Evolutionary conservation across 2,797 vertebrate genomes (phyloP).

Genomic region (Poecilia wingei): DNA sequence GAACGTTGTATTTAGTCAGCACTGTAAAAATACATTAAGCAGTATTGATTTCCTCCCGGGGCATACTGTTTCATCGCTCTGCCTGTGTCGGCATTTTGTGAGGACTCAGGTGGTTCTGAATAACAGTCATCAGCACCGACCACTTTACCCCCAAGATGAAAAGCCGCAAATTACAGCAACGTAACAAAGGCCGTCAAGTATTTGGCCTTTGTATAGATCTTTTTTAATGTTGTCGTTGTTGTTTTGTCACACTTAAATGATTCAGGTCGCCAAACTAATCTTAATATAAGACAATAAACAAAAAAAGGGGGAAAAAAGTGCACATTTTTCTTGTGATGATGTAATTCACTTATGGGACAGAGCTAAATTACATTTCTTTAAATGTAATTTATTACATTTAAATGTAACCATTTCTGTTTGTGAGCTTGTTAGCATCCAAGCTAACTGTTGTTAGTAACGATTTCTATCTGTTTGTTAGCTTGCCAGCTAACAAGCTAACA

Average conservation of each 20-base stretch:
- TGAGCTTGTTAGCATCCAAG: too few species aligned
- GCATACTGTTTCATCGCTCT: slow-evolving; percentile 23
- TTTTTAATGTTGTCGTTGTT: not conserved
- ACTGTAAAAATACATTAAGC: slow-evolving; percentile 36
- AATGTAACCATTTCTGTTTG: too few species aligned
- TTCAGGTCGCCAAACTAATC: not conserved
- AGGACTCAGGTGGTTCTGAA: slow-evolving; percentile 27
- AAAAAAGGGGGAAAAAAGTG: not conserved
- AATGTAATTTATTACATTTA: too few species aligned
- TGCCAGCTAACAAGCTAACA: too few species aligned
- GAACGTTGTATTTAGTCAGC: slow-evolving; percentile 19
- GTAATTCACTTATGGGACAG: not conserved
- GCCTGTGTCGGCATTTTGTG: slow-evolving; percentile 27
- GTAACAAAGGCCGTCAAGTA: not conserved
- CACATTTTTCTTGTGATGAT: not conserved
- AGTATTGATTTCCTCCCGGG: slow-evolving; percentile 43
- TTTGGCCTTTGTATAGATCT: not conserved
- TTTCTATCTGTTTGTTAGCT: too few species aligned
- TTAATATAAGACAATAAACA: not conserved
- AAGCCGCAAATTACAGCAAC: slow-evolving; percentile 3
- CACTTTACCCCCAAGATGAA: slow-evolving; percentile 7
- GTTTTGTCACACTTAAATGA: not conserved
- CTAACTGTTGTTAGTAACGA: too few species aligned
- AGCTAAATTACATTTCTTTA: not conserved
- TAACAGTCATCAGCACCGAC: slow-evolving; percentile 36